Evolutionary conservation across 2,113 vertebrate genomes (phyloP), one percentile per base, ranked within the genome.

Genomic region (Dascyllus trimaculatus): DNA sequence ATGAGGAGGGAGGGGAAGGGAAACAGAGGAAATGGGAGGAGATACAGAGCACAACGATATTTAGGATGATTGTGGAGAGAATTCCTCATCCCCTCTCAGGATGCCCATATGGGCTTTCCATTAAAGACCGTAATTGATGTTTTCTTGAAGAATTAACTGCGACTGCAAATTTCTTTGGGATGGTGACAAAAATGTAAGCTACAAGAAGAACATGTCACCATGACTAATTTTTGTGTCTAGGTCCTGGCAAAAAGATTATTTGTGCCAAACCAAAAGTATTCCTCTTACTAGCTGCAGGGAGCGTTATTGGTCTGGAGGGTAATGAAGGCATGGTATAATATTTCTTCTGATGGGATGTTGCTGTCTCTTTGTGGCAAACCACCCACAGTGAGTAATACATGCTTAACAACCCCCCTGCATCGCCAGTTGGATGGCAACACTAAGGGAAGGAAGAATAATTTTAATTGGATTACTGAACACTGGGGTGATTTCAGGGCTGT

Each of bases 81-180:
- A 81, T 89, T 85, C 75, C 32, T 54, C 18, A 51, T 75, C 68
- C 89, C 82, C 71, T 75, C 72, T 85, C 46, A 87, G 82, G 85
- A 80, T 86, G 54, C 64, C 74, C 58, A 68, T 52, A 62, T 71
- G 78, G 62, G 69, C 90, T 94, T 92, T 93, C 81, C 92, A 95
- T 96, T 96, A 96, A 91, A 91, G 88, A 88, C 90, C 66, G 81
- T 95, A 96, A 96, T 95, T 96, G 94, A 96, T 95, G 89, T 94
- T 91, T 95, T 79, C 71, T 91, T 92, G 86, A 92, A 94, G 93
- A 92, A 93, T 92, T 80, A 93, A 88, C 84, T 88, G 72, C 18
- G 49, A 62, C 19, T 72, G 32, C 43, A 71, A 67, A 57, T 60
- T 85, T 29, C 49, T 38, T 45, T 48, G n/a, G 86, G 86, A 81